phyloP scores from a whole-genome alignment of 1,140 invertebrate species.

The Atta texana region DNA sequence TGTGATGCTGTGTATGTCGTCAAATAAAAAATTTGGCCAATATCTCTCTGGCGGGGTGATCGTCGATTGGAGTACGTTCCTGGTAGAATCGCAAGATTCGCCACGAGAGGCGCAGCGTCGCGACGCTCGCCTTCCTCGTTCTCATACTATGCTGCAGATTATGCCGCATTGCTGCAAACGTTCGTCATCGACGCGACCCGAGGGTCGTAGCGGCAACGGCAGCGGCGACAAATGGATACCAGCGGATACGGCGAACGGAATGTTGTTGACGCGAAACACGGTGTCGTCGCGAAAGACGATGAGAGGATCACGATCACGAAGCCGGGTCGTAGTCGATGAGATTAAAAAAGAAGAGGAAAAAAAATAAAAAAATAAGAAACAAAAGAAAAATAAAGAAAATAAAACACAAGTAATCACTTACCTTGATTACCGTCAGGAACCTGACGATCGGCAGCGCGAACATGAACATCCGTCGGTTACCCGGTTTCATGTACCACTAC shows the following conservation, averaged over 20 bases:
- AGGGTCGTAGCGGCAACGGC: conserved; percentile 13
- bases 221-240: background rate
- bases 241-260: background rate
- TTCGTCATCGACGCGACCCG: conserved; percentile 51
- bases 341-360: background rate
- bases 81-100: conserved; percentile 36
- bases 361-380: background rate
- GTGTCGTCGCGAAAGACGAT: conserved; percentile 41
- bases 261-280: conserved; percentile 25
- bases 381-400: background rate
- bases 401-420: background rate
- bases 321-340: background rate
- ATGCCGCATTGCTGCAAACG: conserved; percentile 79
- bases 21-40: background rate
- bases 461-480: conserved; percentile 82
- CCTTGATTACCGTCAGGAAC: conserved; percentile 24
- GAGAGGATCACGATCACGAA: background rate
- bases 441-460: conserved; percentile 34
- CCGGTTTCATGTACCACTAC: conserved; percentile 83
- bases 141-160: conserved; percentile 76
- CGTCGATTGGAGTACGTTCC: background rate
- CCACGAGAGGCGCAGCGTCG: conserved; percentile 73
- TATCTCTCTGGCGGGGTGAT: background rate
- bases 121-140: conserved; percentile 65
- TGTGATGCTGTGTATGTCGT: no score